Conservation (phyloP, 2,888 invertebrate species). For the Synergus itoensis region DNA sequence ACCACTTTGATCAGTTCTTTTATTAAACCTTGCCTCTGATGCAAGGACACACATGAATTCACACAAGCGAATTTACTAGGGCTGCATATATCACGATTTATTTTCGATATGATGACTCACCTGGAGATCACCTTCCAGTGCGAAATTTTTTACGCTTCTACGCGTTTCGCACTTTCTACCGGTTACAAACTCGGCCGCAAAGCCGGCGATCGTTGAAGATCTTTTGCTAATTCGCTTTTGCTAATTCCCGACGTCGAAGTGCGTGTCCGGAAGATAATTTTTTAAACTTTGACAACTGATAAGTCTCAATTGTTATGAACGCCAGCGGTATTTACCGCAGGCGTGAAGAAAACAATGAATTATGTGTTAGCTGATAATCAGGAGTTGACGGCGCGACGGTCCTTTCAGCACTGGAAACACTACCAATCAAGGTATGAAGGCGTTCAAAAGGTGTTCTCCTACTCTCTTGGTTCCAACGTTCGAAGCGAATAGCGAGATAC, state of each 20-base stretch:
- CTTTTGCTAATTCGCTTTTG: not conserved
- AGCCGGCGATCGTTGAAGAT: constrained; percentile 14
- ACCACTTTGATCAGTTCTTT: constrained; percentile 4
- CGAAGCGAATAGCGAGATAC: constrained; percentile 28
- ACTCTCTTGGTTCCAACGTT: constrained; percentile 29
- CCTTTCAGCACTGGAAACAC: constrained; percentile 57
- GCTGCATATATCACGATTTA: constrained; percentile 42
- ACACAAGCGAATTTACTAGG: constrained; percentile 25
- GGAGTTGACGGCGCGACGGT: constrained; percentile 52
- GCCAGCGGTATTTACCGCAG: constrained; percentile 26
- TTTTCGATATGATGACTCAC: constrained; percentile 58
- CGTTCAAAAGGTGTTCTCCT: constrained; percentile 34
- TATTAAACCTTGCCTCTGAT: constrained; percentile 13
- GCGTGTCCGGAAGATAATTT: not conserved
- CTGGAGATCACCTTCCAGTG: constrained; percentile 53
- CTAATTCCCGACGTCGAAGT: not conserved
- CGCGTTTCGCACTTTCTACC: constrained; percentile 41
- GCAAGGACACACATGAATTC: not conserved
- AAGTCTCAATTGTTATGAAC: not conserved
- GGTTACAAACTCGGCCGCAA: constrained; percentile 21
- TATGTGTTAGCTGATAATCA: not conserved
- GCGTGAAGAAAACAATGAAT: not conserved
- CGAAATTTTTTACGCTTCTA: constrained; percentile 47
- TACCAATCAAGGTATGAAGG: constrained; percentile 64
- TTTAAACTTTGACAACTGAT: not conserved